These are phyloP conservation scores for Apotomis capreana DNA, from an alignment of 2,888 invertebrate genomes.

Conservation along the genomic window DNA sequence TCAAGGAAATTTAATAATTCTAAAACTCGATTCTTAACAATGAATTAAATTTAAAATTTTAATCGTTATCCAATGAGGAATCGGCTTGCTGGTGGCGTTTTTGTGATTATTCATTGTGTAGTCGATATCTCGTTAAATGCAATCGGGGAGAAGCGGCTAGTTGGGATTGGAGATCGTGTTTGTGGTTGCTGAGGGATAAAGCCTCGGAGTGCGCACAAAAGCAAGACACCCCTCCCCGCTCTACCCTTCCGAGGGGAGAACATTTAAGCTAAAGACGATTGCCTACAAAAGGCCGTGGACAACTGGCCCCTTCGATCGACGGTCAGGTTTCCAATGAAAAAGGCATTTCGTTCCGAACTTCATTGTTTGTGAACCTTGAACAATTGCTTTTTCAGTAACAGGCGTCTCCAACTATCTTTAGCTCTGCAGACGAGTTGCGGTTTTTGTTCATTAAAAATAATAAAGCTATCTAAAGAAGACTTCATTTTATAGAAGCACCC, in stretches of 20 bases:
- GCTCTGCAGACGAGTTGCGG: constrained; percentile 47
- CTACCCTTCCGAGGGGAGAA: constrained; percentile 49
- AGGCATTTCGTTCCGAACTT: constrained; percentile 71
- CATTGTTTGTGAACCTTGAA: constrained; percentile 72
- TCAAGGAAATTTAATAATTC: constrained; percentile 15
- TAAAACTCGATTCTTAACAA: constrained; percentile 18
- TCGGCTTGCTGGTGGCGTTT: constrained; percentile 5
- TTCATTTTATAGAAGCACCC: too few relatives aligned
- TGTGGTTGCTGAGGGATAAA: constrained; percentile 68
- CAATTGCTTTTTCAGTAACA: constrained; percentile 73
- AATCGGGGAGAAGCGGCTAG: constrained; percentile 61
- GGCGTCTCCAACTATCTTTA: constrained; percentile 57
- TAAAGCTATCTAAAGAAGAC: constrained; percentile 38
- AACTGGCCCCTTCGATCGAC: constrained; percentile 57
- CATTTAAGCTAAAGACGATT: constrained; percentile 74
- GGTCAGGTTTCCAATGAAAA: constrained; percentile 72
- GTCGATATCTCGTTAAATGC: constrained; percentile 55
- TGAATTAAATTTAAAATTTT: constrained; percentile 35
- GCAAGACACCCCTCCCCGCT: constrained; percentile 59
- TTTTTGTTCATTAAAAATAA: constrained; percentile 31
- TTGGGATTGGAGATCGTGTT: constrained; percentile 55
- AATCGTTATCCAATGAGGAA: constrained; percentile 15
- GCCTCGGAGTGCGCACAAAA: constrained; percentile 64
- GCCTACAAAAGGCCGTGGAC: constrained; percentile 68
- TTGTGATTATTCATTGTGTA: constrained; percentile 24